Evolutionary conservation across 2,888 invertebrate species (phyloP), one percentile per base, ranked within the genome.

Genomic region (Teinopalpus imperialis): DNA sequence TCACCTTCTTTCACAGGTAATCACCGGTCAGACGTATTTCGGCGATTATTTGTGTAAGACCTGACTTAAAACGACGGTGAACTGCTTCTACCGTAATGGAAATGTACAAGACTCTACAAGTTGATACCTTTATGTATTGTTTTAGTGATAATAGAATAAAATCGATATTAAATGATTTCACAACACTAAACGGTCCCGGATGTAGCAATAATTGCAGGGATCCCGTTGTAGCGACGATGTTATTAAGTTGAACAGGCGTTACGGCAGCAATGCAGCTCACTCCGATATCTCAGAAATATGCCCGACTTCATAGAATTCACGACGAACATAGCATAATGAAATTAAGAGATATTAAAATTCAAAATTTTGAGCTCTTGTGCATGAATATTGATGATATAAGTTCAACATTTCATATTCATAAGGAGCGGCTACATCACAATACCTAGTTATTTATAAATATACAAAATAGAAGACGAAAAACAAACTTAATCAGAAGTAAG

Each of bases 161-260:
- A n/a, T 16, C 16, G 32, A 32, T 20, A 32, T 7, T 4, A 13
- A 3, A 6, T 14, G 8, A 4, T 26, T 7, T 14, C 24, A 9
- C 41, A 36, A 12, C 46, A 41, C 46, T 40, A 48, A 60, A 51
- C 43, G 51, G 53, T 68, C 72, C 49, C 61, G 58, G 69, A 69
- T 71, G 70, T 73, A 63, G 70, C 62, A 70, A 76, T 78, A 76
- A 79, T 77, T 76, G 74, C 73, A 75, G 66, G 62, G 67, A 65
- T 62, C 63, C 57, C 63, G 60, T 63, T 61, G 62, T 56, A 59
- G 52, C 56, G 56, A 64, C 66, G 61, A 65, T 65, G 73, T 66
- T 75, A 78, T 78, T 74, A 78, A 73, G 63, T 69, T 59, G 62
- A 73, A 63, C 41, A 24, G 46, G 30, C 35, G 40, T 41, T 41